These are phyloP conservation scores for Aphidoletes aphidimyza DNA, from an alignment of 2,888 invertebrate species.

Conservation along the genomic window DNA sequence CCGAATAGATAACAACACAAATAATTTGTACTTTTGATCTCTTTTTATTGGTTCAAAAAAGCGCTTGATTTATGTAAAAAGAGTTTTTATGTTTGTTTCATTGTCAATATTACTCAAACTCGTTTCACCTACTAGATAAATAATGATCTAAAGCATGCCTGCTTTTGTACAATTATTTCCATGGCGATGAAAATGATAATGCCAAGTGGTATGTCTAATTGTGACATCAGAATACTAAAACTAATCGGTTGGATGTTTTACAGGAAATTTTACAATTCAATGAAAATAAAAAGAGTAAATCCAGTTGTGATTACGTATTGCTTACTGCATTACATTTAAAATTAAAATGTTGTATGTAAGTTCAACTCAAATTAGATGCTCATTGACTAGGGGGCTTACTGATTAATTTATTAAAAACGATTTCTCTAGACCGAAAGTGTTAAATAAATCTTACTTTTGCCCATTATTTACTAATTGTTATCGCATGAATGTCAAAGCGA, in stretches of 20 bases:
- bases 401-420: background rate
- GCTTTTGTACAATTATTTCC: background rate
- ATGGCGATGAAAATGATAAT: background rate
- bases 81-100: background rate
- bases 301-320: background rate
- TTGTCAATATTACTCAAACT: background rate
- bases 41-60: background rate
- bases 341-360: background rate
- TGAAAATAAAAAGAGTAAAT: background rate
- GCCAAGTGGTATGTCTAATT: background rate
- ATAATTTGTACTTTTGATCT: background rate
- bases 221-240: slow-evolving; percentile 12
- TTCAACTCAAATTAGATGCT: no score
- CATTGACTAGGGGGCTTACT: background rate
- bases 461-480: slow-evolving; percentile 23
- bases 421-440: background rate
- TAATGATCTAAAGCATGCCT: background rate
- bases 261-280: background rate
- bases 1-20: background rate
- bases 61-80: background rate
- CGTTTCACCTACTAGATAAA: no score
- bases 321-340: no score
- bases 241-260: background rate
- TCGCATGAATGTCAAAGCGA: background rate
- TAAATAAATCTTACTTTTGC: background rate